Evolutionary conservation across 2,113 vertebrate genomes (phyloP), one percentile per base, ranked within the genome.

Genomic region (Leptobrachium ailaonicum): DNA sequence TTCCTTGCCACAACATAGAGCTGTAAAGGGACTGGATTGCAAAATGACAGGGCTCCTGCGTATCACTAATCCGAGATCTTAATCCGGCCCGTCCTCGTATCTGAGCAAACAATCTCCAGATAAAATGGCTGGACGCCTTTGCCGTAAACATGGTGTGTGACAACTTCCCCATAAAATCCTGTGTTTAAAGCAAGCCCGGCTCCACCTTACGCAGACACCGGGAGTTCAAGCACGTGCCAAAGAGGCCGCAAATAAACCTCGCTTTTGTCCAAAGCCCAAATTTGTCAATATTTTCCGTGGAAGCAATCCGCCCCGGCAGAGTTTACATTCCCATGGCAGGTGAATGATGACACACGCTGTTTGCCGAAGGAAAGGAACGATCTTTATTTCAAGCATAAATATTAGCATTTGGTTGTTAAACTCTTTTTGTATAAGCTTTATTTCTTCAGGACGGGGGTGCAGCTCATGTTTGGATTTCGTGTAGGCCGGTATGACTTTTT

Each of bases 281-380:
- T 64, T 64, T 64, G 40, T 32, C 10, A 7, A 40, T 2, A 64
- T 20, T 40, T 13, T 6, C 13, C 71, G 2, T 53, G 14, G 12
- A 5, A 7, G 12, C 62, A 54, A 12, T 56, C 54, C 4, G 12
- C 9, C 3, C 2, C 2, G 45, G 73, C 43, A 1, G 4, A 14
- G 10, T 47, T 63, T 64, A 50, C 56, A 41, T 63, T 66, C 58
- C 56, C 77, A 66, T 41, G 58, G 45, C 42, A 56, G 60, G 11
- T 40, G 20, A 32, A 32, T 32, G 6, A 40, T 3, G 68, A 71
- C 43, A 10, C 50, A 2, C 40, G 12, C 7, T 71, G 76, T 72
- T 66, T 79, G 77, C 56, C 13, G 6, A 79, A 20, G 69, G 69
- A 72, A 14, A 14, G 60, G 58, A 42, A 41, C 20, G 20, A 32